Evolutionary conservation across 2,113 vertebrate genomes (phyloP), one percentile per base, ranked within the genome.

Genomic region (Strix aluco): DNA sequence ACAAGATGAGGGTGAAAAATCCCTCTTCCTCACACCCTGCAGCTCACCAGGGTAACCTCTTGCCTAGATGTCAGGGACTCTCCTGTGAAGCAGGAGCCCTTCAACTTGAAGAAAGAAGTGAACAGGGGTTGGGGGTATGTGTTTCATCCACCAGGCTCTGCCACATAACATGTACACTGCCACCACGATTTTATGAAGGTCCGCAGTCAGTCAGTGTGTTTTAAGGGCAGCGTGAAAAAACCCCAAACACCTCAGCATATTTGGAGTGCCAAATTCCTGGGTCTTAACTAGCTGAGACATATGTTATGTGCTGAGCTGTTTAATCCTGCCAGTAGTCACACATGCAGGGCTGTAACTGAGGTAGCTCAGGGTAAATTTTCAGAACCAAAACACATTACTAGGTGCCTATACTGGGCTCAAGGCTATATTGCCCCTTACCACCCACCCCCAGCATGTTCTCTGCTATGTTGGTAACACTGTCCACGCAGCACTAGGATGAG

Each of bases 241-340:
- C 57, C 42, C 10, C 19, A 13, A 19, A 9, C 30, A 73, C 49
- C 62, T 90, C 84, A 85, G 90, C 90, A 94, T 93, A 91, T 80
- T 58, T 88, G 78, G 49, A 90, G 93, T 81, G 90, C 82, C 75
- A 92, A 2, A 96, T 96, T 96, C 94, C 86, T 90, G n/a, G 20
- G 88, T 93, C 90, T 95, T 96, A 96, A 81, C 92, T 74, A 73
- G 92, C 75, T 90, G 82, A 92, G 90, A 90, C 82, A 83, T 13
- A 42, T 71, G 85, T 73, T 66, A 78, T 13, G 62, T 78, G 95
- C 93, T 90, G 96, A 96, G 92, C 92, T 95, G 71, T 58, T 92
- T 94, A 94, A 90, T 94, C 90, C 88, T 4, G 5, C 40, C 82
- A 71, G 47, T 25, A 47, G 93, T 81, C 2, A 20, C 71, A 90